phyloP scores from a whole-genome alignment of 2,797 vertebrate species.

The Gallinago nigripennis region DNA sequence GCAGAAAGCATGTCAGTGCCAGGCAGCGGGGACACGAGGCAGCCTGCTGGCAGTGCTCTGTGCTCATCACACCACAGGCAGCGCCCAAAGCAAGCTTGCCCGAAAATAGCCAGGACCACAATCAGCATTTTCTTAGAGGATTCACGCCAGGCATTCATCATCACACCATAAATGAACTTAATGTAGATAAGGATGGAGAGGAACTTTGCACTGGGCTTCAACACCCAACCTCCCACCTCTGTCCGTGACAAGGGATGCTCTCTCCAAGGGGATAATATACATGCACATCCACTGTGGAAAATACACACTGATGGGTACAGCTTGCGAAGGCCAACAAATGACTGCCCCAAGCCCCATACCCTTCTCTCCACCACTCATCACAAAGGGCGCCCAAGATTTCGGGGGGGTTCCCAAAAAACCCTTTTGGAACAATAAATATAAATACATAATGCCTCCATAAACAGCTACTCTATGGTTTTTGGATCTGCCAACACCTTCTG shows the following conservation, averaged over 20 bases:
- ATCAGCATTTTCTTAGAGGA: not conserved
- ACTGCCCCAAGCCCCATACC: no score
- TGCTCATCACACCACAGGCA: not conserved
- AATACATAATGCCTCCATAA: not conserved
- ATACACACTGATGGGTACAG: not conserved
- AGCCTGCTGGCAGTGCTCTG: not conserved
- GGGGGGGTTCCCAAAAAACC: not conserved
- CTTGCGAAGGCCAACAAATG: fast-evolving
- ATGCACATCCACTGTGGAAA: not conserved
- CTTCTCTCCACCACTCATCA: not conserved
- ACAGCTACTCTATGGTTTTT: not conserved
- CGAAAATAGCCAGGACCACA: not conserved
- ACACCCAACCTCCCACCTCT: not conserved
- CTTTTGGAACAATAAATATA: not conserved
- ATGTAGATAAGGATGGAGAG: not conserved
- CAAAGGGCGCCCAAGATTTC: not conserved
- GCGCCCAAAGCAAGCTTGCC: not conserved
- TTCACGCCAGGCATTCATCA: not conserved
- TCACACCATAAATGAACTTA: not conserved
- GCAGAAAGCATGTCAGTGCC: not conserved
- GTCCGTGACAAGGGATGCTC: fast-evolving
- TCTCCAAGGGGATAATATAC: no score
- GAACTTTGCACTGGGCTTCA: not conserved
- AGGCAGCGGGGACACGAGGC: not conserved
- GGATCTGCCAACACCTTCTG: not conserved